Evolutionary conservation across 1,140 invertebrate species (phyloP).

Genomic region (Neocloeon triangulifer): DNA sequence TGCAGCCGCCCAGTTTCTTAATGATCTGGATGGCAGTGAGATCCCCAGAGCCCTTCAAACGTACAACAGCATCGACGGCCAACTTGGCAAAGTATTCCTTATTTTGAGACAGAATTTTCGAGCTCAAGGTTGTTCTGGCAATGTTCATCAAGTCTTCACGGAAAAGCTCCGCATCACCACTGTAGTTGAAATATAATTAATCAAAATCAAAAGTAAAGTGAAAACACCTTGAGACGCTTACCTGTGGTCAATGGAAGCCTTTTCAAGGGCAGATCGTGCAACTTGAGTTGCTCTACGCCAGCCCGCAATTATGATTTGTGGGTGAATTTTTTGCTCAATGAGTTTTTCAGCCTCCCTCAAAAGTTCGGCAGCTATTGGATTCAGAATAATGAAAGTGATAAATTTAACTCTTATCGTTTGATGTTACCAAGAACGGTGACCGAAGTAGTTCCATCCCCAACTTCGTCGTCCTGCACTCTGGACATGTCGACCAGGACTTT

Average conservation of each 20-base stretch:
- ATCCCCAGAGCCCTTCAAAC: conserved; percentile 89
- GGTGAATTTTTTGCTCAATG: conserved; percentile 87
- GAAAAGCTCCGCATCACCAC: conserved; percentile 54
- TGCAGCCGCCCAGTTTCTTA: conserved; percentile 79
- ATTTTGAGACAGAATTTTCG: conserved; percentile 94
- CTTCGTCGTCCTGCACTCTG: conserved; percentile 97
- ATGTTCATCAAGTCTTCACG: conserved; percentile 86
- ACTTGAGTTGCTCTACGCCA: conserved; percentile 73
- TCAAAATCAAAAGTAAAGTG: not conserved
- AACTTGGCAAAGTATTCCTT: conserved; percentile 93
- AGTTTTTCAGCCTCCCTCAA: conserved; percentile 88
- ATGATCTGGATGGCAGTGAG: conserved; percentile 94
- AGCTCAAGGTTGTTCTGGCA: conserved; percentile 90
- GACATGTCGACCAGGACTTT: conserved; percentile 98
- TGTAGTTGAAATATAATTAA: conserved; percentile 19
- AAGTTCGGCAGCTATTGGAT: conserved; percentile 61
- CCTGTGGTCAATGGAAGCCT: conserved; percentile 56
- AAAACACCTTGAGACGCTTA: conserved; percentile 11
- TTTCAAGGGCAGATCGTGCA: conserved; percentile 58
- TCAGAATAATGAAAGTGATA: not conserved
- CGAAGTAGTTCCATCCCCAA: conserved; percentile 98
- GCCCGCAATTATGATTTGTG: conserved; percentile 91
- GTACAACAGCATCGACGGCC: conserved; percentile 83
- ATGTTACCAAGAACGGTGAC: conserved; percentile 73
- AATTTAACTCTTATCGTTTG: conserved; percentile 1